Evolutionary conservation across 2,888 invertebrate species (phyloP), one percentile per base, ranked within the genome.

Genomic region (Podotricha telesiphe): DNA sequence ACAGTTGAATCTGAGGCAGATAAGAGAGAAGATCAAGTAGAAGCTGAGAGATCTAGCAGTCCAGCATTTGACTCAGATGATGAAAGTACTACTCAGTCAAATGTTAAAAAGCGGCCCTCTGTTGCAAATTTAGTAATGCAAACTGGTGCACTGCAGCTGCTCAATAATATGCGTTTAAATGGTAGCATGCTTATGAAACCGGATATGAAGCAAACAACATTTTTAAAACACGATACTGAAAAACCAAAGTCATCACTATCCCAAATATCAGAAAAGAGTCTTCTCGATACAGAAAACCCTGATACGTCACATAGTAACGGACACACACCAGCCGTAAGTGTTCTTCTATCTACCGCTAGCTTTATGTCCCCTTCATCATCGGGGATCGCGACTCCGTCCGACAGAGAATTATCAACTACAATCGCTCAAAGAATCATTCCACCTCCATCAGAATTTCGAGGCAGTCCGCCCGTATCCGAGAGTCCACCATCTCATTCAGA

Each of bases 11-110:
- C 91, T 15, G 90, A 93, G 68, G 86, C 84, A 64, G 92, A 93
- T 53, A 93, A 89, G 73, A 93, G 86, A 80, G 89, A 93, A 82
- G 89, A 88, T 75, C 92, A 91, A 74, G 88, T 93, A 11, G 94
- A 96, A 81, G 93, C 95, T 48, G 96, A 97, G 82, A 94, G 98
- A 51, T 98, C 98, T 0, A 98, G 98, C 80, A 98, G 98, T 83
- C 95, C 98, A 0, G 98, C 98, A 0, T 99, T 98, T 83, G 98
- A 98, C 79, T 98, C 98, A 0, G 98, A 99, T 82, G 98, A 98
- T 73, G 98, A 99, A 80, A 96, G 96, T 73, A 95, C 95, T 0
- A 94, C 94, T 0, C 95, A 94, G 73, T 88, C 93, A 0, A 94
- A 93, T 67, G 79, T 91, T 0, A 94, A 94, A 73, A 95, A 95